Evolutionary conservation across 2,113 vertebrate genomes (phyloP).

Genomic region (Chionomys nivalis): DNA sequence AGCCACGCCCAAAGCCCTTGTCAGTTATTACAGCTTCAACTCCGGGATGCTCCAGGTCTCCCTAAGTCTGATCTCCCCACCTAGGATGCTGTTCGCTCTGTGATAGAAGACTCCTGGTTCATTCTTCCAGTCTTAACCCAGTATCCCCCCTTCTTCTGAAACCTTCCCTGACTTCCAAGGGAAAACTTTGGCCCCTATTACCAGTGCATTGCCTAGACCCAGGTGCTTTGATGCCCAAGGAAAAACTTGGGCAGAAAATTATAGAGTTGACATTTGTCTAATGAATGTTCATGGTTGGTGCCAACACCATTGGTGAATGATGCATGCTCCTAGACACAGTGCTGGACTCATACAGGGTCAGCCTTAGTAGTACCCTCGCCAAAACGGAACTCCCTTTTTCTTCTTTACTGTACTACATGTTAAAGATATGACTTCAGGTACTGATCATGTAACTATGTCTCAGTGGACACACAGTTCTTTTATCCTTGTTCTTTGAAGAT

Average conservation of each 20-base stretch:
- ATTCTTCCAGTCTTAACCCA: neutral
- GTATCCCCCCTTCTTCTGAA: neutral
- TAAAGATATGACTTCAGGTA: neutral
- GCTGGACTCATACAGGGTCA: neutral
- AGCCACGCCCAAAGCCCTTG: neutral
- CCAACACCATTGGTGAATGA: neutral
- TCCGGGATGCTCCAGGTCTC: neutral
- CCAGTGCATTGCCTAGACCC: too few species aligned
- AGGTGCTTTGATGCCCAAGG: neutral
- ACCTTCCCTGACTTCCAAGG: neutral
- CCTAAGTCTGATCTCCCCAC: rapidly evolving
- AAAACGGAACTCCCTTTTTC: neutral
- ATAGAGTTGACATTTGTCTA: neutral
- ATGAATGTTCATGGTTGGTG: neutral
- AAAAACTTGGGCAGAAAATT: neutral
- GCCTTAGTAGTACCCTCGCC: neutral
- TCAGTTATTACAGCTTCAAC: neutral
- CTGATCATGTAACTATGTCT: neutral
- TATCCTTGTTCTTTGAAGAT: neutral
- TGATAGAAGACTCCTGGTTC: neutral
- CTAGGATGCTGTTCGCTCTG: neutral
- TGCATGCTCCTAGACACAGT: neutral
- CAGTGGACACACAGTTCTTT: neutral
- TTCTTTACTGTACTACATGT: neutral
- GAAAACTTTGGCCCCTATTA: neutral